phyloP scores from a whole-genome alignment of 2,888 invertebrate genomes.

The Monoplex corrugatus region DNA sequence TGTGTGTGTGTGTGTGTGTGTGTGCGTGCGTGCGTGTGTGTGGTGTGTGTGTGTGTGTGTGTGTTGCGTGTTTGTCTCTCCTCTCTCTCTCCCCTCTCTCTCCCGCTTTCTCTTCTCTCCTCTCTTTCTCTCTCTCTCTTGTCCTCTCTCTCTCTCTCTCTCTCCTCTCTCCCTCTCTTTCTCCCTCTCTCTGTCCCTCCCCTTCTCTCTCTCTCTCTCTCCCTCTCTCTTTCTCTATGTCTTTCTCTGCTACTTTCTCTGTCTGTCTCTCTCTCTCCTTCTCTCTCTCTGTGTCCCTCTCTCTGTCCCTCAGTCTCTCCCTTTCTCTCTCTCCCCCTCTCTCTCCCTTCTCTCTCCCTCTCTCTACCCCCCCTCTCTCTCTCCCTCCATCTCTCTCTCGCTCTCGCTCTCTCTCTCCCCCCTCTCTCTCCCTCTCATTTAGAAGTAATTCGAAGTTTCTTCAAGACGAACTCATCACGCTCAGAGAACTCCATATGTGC shows the following conservation, averaged over 20 bases:
- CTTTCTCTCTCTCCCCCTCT: neutral
- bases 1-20: neutral
- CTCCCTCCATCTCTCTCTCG: neutral
- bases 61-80: neutral
- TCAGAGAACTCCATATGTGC: too few species aligned
- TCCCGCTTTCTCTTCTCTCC: neutral
- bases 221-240: neutral
- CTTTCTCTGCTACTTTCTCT: neutral
- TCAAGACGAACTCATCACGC: too few species aligned
- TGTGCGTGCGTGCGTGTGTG: neutral
- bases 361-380: neutral
- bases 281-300: neutral
- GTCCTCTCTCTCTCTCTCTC: neutral
- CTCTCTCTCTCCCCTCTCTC: neutral
- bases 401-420: neutral
- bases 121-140: neutral
- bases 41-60: neutral
- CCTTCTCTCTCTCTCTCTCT: neutral
- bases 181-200: neutral
- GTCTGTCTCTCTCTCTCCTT: neutral
- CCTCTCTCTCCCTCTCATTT: neutral
- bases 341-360: neutral
- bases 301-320: neutral
- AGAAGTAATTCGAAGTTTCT: too few species aligned
- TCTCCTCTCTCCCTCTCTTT: neutral